Evolutionary conservation across 1,140 invertebrate species (phyloP).

Genomic region (Drosophila pruinosa): DNA sequence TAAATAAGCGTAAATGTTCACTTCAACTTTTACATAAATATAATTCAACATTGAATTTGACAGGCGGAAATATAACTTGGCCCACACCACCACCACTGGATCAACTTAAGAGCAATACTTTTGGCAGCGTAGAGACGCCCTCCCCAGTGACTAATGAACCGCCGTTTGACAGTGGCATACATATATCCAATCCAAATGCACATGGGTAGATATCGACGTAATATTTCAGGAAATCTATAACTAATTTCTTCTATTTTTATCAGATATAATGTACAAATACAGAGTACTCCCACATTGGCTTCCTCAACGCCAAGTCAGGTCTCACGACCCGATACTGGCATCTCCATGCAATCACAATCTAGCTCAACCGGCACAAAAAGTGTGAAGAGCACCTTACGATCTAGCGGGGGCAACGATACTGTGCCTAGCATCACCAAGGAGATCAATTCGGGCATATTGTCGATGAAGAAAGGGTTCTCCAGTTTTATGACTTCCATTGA

Average conservation of each 20-base stretch:
- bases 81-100: conserved; percentile 76
- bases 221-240: neutral
- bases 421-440: conserved; percentile 76
- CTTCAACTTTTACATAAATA: neutral
- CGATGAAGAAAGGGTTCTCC: conserved; percentile 91
- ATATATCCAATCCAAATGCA: conserved; percentile 81
- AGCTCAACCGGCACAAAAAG: conserved; percentile 77
- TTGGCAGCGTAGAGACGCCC: conserved; percentile 80
- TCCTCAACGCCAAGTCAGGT: conserved; percentile 76
- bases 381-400: conserved; percentile 40
- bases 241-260: neutral
- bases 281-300: conserved; percentile 76
- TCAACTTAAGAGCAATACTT: conserved; percentile 76
- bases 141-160: conserved; percentile 80
- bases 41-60: conserved; percentile 10
- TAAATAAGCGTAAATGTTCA: conserved; percentile 26
- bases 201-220: conserved; percentile 63
- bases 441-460: conserved; percentile 85
- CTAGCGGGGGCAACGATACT: conserved; percentile 46
- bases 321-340: conserved; percentile 81
- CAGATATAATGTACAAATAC: conserved; percentile 81
- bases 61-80: conserved; percentile 79
- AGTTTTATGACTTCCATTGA: conserved; percentile 92
- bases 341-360: conserved; percentile 79
- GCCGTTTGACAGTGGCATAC: conserved; percentile 67